These are phyloP conservation scores for Diadema setosum DNA, from an alignment of 35 echinoderm and acorn worm species.

Conservation along the genomic window DNA sequence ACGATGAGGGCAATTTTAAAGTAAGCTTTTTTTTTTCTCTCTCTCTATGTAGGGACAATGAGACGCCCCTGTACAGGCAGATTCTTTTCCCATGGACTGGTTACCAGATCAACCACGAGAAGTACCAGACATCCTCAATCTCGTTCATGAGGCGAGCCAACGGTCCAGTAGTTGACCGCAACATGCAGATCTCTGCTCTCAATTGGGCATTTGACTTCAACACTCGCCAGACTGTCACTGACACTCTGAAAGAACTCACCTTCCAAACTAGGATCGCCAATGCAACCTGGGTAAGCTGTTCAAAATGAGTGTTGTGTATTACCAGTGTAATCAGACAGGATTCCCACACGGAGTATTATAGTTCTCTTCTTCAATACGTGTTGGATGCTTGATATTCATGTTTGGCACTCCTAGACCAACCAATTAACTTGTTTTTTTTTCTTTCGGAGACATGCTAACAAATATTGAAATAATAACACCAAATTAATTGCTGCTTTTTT, in stretches of 20 bases:
- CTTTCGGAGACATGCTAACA: too few relatives aligned
- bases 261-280: background rate
- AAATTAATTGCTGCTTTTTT: too few relatives aligned
- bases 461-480: too few relatives aligned
- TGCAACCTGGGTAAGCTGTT: background rate
- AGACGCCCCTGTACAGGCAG: slow-evolving; percentile 86
- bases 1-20: too few relatives aligned
- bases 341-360: too few relatives aligned
- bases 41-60: slow-evolving; percentile 63
- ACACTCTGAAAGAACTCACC: background rate
- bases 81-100: slow-evolving; percentile 52
- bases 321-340: too few relatives aligned
- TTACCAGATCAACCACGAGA: slow-evolving; percentile 83
- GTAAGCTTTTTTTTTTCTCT: too few relatives aligned
- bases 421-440: too few relatives aligned
- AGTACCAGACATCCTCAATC: slow-evolving; percentile 44
- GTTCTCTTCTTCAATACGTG: too few relatives aligned
- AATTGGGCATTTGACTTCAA: background rate
- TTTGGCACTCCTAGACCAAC: too few relatives aligned
- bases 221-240: background rate
- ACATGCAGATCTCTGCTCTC: background rate
- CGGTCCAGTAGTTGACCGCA: background rate
- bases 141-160: background rate
- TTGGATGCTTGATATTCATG: too few relatives aligned
- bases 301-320: too few relatives aligned